Base-by-base conservation (phyloP, 1,140 invertebrate genomes). In the Cydia pomonella region DNA sequence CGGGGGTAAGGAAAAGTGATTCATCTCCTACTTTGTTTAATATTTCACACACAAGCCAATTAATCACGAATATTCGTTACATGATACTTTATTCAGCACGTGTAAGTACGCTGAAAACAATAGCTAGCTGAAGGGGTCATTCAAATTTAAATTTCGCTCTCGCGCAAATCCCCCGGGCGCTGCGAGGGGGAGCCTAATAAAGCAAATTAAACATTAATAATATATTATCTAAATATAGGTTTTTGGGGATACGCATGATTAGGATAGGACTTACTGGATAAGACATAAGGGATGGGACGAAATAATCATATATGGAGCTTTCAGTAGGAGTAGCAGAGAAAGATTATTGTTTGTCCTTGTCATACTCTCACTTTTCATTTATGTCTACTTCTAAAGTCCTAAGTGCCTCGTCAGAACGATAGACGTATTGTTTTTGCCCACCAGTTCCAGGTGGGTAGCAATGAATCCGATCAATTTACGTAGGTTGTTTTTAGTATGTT, bases 161-260 rank as follows among this genome's bases (percentile, higher is more conserved):
- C 79, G 79, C 80, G 77, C 80, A 84, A 87, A 85, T 87, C 90
- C 90, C 88, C 69, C 66, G 85, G 81, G 88, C 74, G 76, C 80
- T 79, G 72, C 75, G 76, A 73, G 87, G 84, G 87, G 76, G 79
- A 80, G 80, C 81, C 87, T 92, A 92, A 92, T 92, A 92, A 92
- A 92, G 89, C 88, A 91, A 92, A 92, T 92, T 93, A 93, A 91
- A 93, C 87, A 93, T 93, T 93, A 93, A 93, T 92, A 93, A 90
- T 92, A 88, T 85, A 93, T 91, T 87, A 87, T 90, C 87, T 87
- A 87, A 89, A 89, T 91, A 91, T 89, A 89, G 84, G 85, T 86
- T 90, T 85, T 84, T 86, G 79, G 84, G 82, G 81, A 87, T 89
- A 84, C 79, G 75, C 75, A n/a, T n/a, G n/a, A n/a, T n/a, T n/a